Base-by-base conservation (phyloP, 1,140 invertebrate genomes). In the Cardiocondyla obscurior region DNA sequence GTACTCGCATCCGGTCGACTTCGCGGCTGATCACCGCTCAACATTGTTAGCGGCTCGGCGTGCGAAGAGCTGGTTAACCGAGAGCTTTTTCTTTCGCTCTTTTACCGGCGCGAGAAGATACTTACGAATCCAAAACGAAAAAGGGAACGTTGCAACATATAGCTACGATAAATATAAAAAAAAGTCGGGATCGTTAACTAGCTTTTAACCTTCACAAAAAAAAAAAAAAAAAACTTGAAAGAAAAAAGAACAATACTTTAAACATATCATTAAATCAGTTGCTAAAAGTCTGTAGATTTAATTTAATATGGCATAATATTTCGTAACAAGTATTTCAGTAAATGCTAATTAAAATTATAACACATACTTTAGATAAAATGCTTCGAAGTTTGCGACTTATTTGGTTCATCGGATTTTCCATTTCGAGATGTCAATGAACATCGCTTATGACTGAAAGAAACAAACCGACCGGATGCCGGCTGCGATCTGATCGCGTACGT, bases 21-120 rank as follows among this genome's bases (percentile, higher is more conserved):
- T 77, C 30, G 62, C 33, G 33, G 74, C n/a, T 79, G 74, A 79
- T 69, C 74, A 46, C 46, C 62, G 62, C 53, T 79, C 74, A 53
- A 79, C 62, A 79, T 67, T 79, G 62, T 79, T 79, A 79, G 49
- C 57, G 28, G 73, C 44, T 19, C 44, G 33, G 22, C 49, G 62
- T 30, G 36, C 44, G 62, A 67, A 69, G 46, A 69, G 64, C 62
- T 51, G 57, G 55, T 74, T 67, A 64, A 33, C 30, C 46, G 74
- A 53, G 46, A 30, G 14, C 12, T 53, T 69, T 79, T 79, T 69
- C 62, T 22, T 16, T 22, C n/a, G 46, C 33, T 19, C 25, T 79
- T 79, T 79, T 79, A 64, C 8, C 58, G 16, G 12, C 28, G 14
- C 2, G 6, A 79, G 14, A 51, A 0, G 46, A 30, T 69, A 67